phyloP scores from a whole-genome alignment of 2,113 vertebrate genomes.

The Ictalurus punctatus region DNA sequence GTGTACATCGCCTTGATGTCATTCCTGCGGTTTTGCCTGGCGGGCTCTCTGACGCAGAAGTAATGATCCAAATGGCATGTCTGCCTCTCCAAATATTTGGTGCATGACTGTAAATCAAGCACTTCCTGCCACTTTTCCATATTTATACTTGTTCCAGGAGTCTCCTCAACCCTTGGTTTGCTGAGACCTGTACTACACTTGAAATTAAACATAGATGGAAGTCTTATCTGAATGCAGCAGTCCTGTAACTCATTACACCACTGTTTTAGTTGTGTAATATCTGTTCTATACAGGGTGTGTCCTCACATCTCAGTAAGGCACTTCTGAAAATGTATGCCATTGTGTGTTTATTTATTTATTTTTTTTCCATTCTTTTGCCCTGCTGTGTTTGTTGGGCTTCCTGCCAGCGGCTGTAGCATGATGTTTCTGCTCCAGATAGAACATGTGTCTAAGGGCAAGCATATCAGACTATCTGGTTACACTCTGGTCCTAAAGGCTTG shows the following conservation, averaged over 20 bases:
- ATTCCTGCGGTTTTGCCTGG: conserved; percentile 10
- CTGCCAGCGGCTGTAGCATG: not conserved
- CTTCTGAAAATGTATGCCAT: not conserved
- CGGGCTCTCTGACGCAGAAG: not conserved
- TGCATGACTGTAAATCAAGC: conserved; percentile 3
- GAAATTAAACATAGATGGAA: not conserved
- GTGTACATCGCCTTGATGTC: not conserved
- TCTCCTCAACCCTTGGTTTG: not conserved
- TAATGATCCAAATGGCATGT: conserved; percentile 7
- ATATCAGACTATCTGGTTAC: not conserved
- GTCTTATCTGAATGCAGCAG: not conserved
- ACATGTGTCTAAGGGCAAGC: not conserved
- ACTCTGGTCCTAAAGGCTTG: conserved; percentile 1
- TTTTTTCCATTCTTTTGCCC: not conserved
- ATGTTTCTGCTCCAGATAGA: not conserved
- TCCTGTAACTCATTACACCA: not conserved
- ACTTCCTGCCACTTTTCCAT: conserved; percentile 6
- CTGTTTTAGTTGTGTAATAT: conserved; percentile 30
- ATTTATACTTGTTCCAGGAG: not conserved
- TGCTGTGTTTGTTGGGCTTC: conserved; percentile 26
- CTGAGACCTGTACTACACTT: not conserved
- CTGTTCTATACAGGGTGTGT: conserved; percentile 40
- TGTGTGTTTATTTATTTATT: not conserved
- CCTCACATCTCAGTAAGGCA: not conserved
- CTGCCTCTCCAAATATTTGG: conserved; percentile 1